Conservation (phyloP, 2,113 vertebrate genomes). For the Microtus pennsylvanicus region DNA sequence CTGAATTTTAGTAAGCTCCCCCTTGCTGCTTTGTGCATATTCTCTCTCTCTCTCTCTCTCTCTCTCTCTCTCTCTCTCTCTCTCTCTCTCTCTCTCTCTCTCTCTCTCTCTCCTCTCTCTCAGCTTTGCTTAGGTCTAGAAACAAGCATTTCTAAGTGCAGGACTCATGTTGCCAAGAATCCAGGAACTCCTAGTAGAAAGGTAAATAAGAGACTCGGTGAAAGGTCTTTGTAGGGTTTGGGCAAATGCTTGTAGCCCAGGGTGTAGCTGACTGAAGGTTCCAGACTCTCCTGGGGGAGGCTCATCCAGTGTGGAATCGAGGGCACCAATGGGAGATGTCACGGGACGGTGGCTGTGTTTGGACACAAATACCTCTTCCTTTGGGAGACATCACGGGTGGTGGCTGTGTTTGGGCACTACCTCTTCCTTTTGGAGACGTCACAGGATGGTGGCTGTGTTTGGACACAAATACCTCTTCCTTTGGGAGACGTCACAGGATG, state of each 20-base stretch:
- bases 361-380: neutral
- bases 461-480: neutral
- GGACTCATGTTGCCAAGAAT: conserved; percentile 17
- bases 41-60: no score
- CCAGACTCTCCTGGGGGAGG: fast-evolving
- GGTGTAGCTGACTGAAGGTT: fast-evolving
- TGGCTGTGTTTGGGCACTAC: neutral
- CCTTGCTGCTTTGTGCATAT: neutral
- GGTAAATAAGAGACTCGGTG: neutral
- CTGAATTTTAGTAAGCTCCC: conserved; percentile 14
- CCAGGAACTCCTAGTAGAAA: conserved; percentile 8
- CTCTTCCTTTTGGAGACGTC: neutral
- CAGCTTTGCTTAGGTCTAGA: conserved; percentile 47
- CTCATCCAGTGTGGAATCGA: neutral
- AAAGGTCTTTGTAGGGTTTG: neutral
- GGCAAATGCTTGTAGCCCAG: neutral
- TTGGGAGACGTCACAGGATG: fast-evolving
- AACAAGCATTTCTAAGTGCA: conserved; percentile 35
- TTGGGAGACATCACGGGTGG: no score
- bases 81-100: no score
- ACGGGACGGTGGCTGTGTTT: fast-evolving
- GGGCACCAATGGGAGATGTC: fast-evolving
- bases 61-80: neutral
- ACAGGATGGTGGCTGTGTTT: fast-evolving
- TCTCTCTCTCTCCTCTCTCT: neutral